These are phyloP conservation scores for Chironomus tepperi DNA, from an alignment of 1,140 invertebrate genomes.

Conservation along the genomic window DNA sequence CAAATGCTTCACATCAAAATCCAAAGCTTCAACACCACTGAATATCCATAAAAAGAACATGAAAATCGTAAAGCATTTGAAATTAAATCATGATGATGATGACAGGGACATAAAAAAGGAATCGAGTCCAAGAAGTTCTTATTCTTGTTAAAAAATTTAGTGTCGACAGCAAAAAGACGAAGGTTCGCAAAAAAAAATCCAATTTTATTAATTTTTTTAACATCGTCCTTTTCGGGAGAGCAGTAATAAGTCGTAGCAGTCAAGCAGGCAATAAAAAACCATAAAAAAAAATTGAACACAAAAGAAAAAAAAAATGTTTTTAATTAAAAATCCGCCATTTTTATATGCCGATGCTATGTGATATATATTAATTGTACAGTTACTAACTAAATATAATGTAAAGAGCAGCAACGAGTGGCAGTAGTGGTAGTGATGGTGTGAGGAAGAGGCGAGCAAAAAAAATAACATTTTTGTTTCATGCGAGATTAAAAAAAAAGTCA, in stretches of 20 bases:
- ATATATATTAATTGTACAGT: slow-evolving; percentile 7
- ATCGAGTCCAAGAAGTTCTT: too few species aligned
- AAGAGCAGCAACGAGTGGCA: not conserved
- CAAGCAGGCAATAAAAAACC: slow-evolving; percentile 11
- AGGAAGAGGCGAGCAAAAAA: not conserved
- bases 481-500: slow-evolving; percentile 19
- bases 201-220: not conserved
- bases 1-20: too few species aligned
- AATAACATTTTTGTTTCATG: not conserved
- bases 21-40: too few species aligned
- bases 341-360: not conserved
- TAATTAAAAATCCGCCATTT: slow-evolving; percentile 23
- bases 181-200: not conserved
- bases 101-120: too few species aligned
- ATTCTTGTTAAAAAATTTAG: too few species aligned
- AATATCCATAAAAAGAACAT: too few species aligned
- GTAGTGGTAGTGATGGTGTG: not conserved
- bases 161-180: not conserved
- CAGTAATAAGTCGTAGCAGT: not conserved
- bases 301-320: slow-evolving; percentile 26
- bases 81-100: too few species aligned
- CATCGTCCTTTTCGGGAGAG: not conserved
- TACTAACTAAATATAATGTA: not conserved
- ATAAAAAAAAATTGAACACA: slow-evolving; percentile 2
- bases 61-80: too few species aligned